These are phyloP conservation scores for Diadegma fenestrale DNA, from an alignment of 2,888 invertebrate genomes.

Conservation along the genomic window DNA sequence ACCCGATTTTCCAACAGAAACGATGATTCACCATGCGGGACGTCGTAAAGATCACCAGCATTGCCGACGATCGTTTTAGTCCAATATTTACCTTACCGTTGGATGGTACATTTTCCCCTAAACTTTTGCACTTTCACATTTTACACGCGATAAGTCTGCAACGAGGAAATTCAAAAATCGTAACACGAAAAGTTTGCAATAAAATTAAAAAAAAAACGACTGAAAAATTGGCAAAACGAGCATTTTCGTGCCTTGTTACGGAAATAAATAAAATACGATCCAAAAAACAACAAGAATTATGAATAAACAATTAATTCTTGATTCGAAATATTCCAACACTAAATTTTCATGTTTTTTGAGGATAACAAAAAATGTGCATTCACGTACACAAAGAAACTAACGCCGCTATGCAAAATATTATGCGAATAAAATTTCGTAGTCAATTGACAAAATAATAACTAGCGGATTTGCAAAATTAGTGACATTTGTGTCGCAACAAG, in stretches of 20 bases:
- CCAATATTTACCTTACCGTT: conserved; percentile 9
- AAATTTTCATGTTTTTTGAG: neutral
- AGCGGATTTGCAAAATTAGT: neutral
- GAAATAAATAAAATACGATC: neutral
- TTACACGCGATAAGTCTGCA: neutral
- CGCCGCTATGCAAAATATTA: neutral
- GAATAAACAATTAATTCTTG: neutral
- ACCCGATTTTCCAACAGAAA: conserved; percentile 10
- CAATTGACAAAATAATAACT: neutral
- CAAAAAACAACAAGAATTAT: neutral
- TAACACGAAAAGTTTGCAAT: neutral
- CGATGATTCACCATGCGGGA: neutral
- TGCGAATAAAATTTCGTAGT: neutral
- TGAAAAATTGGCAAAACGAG: neutral
- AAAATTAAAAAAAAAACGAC: neutral
- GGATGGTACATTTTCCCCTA: conserved; percentile 9
- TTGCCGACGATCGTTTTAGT: conserved; percentile 28
- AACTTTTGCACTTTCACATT: neutral
- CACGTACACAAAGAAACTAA: neutral
- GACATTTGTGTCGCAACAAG: neutral
- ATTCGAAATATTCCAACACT: neutral
- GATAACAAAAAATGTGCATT: neutral
- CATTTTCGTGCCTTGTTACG: neutral
- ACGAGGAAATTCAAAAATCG: neutral
- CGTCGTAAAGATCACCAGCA: conserved; percentile 5